Conservation (phyloP, 2,888 invertebrate species). For the Eucera pruinosa region DNA sequence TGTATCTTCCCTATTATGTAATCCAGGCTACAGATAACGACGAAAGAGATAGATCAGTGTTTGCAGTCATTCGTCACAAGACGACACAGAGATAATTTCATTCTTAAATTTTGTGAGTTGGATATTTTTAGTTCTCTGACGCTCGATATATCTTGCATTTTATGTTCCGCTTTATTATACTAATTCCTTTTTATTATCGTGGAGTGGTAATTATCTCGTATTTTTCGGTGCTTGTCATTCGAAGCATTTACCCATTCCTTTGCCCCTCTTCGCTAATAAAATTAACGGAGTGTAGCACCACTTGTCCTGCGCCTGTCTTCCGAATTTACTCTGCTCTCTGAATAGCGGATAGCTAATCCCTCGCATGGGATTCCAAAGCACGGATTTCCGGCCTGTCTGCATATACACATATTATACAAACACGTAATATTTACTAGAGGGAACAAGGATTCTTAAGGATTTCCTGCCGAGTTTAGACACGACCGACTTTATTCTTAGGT, state of each 20-base stretch:
- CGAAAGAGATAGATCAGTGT: no score
- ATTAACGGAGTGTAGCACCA: constrained; percentile 45
- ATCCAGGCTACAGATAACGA: no score
- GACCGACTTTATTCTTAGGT: constrained; percentile 11
- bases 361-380: constrained; percentile 52
- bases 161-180: constrained; percentile 27
- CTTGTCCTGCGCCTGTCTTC: constrained; percentile 9
- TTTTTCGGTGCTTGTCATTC: constrained; percentile 5
- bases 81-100: no score
- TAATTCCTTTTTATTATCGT: no score
- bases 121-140: no score
- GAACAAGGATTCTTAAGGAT: constrained; percentile 55
- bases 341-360: constrained; percentile 56
- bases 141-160: no score
- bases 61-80: no score
- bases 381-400: constrained; percentile 53
- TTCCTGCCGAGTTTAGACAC: not conserved
- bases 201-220: no score
- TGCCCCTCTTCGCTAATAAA: constrained; percentile 35
- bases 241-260: constrained; percentile 27
- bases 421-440: constrained; percentile 57
- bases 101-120: no score
- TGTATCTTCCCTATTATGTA: no score
- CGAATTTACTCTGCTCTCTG: constrained; percentile 55
- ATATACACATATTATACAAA: constrained; percentile 51